These are phyloP conservation scores for Andrena cerasifolii DNA, from an alignment of 1,140 invertebrate species.

Conservation along the genomic window DNA sequence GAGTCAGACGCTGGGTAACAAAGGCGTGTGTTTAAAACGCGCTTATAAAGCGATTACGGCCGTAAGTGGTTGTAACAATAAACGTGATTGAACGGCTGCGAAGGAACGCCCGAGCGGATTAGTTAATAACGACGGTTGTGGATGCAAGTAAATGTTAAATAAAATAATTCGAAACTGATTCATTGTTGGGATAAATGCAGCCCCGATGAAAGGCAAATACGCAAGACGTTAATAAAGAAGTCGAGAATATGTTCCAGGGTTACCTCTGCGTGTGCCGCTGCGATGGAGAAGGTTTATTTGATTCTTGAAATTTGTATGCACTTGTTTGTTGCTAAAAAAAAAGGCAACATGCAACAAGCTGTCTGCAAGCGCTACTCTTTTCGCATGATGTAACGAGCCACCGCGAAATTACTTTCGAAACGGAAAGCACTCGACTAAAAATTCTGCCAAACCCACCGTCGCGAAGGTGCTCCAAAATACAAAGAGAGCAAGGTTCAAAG, in stretches of 20 bases:
- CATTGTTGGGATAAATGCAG: background rate
- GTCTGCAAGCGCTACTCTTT: too few relatives aligned
- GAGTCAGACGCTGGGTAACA: constrained; percentile 17
- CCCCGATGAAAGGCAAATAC: background rate
- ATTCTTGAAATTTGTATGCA: background rate
- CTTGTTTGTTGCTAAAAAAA: background rate
- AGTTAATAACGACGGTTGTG: constrained; percentile 33
- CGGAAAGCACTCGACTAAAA: too few relatives aligned
- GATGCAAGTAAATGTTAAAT: constrained; percentile 19
- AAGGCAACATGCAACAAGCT: background rate
- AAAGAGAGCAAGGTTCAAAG: too few relatives aligned
- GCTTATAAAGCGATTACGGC: constrained; percentile 36
- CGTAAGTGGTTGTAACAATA: constrained; percentile 30
- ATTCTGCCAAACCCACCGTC: too few relatives aligned
- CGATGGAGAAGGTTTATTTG: constrained; percentile 1
- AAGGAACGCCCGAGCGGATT: constrained; percentile 29
- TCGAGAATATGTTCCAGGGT: background rate
- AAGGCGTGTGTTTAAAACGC: constrained; percentile 30
- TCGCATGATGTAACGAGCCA: too few relatives aligned
- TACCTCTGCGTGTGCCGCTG: too few relatives aligned
- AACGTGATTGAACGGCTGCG: constrained; percentile 37
- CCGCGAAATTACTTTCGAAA: too few relatives aligned
- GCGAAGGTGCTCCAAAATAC: too few relatives aligned
- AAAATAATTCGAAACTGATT: constrained; percentile 27
- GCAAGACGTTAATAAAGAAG: background rate